A percentile compares a stretch with the other conserved stretches of the same genome.
Conservation (phyloP, 1,140 invertebrate genomes). For the Archivesica marissinica region DNA sequence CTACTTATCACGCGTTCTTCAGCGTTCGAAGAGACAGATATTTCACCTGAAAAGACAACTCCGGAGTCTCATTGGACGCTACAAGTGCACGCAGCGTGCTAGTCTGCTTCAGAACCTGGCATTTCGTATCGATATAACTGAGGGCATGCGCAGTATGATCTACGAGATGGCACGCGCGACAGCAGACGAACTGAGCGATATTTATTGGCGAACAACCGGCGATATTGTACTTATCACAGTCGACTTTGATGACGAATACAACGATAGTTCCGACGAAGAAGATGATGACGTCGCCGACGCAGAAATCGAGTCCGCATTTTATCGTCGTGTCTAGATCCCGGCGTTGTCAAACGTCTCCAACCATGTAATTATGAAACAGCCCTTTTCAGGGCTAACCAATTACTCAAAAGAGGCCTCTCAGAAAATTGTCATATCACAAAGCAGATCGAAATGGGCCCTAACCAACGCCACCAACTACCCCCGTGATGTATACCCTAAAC, state of each 20-base stretch:
- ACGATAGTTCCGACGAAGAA: constrained; percentile 34
- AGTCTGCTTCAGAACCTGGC: constrained; percentile 36
- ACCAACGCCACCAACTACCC: no score
- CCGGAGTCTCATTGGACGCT: constrained; percentile 22
- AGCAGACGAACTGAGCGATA: constrained; percentile 47
- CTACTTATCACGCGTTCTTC: constrained; percentile 21
- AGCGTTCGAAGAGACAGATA: constrained; percentile 28
- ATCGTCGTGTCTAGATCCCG: background rate
- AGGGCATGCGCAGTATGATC: constrained; percentile 46
- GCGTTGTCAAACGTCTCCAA: background rate
- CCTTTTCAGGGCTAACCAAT: constrained; percentile 32
- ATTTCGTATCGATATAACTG: constrained; percentile 50
- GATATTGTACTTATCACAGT: constrained; percentile 26
- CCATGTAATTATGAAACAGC: background rate
- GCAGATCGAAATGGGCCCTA: no score
- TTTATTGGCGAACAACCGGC: constrained; percentile 39
- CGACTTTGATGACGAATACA: constrained; percentile 54
- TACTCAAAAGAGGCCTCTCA: background rate
- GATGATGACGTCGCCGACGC: constrained; percentile 15
- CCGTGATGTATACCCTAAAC: no score
- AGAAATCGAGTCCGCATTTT: background rate
- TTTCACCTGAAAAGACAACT: constrained; percentile 42
- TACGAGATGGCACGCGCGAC: constrained; percentile 37
- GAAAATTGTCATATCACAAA: background rate
- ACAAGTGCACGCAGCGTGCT: background rate